Conservation (phyloP, 2,888 invertebrate genomes). For the Dolichomitus sp. region DNA sequence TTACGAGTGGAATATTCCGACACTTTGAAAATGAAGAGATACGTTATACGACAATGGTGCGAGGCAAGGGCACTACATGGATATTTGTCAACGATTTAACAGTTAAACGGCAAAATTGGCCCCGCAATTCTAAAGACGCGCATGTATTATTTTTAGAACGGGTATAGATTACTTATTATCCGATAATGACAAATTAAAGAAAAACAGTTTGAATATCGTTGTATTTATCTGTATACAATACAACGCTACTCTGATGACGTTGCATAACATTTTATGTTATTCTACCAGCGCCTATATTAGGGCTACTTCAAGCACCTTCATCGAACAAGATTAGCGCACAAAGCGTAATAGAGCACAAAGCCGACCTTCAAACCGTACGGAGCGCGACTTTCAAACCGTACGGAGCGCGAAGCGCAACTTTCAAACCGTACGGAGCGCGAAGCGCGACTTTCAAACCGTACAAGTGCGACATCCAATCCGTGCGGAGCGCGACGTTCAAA, state of each 20-base stretch:
- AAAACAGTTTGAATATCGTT: no score
- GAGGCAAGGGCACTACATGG: neutral
- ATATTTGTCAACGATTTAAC: no score
- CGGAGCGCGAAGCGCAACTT: neutral
- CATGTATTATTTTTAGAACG: no score
- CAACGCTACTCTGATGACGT: neutral
- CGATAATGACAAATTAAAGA: no score
- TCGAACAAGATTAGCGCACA: neutral
- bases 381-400: neutral
- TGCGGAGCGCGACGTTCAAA: no score
- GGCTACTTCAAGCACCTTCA: neutral
- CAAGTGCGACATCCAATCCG: neutral
- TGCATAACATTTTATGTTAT: neutral
- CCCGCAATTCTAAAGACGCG: no score
- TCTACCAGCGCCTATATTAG: neutral
- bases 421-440: neutral
- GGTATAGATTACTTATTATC: no score
- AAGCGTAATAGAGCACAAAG: neutral
- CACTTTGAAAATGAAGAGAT: neutral
- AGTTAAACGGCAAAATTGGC: no score
- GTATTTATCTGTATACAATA: neutral
- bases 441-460: neutral
- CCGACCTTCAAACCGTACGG: no score
- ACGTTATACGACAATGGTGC: conserved; percentile 18
- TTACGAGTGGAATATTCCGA: conserved; percentile 3